phyloP scores from a whole-genome alignment of 2,113 vertebrate genomes.

The Sminthopsis crassicaudata region DNA sequence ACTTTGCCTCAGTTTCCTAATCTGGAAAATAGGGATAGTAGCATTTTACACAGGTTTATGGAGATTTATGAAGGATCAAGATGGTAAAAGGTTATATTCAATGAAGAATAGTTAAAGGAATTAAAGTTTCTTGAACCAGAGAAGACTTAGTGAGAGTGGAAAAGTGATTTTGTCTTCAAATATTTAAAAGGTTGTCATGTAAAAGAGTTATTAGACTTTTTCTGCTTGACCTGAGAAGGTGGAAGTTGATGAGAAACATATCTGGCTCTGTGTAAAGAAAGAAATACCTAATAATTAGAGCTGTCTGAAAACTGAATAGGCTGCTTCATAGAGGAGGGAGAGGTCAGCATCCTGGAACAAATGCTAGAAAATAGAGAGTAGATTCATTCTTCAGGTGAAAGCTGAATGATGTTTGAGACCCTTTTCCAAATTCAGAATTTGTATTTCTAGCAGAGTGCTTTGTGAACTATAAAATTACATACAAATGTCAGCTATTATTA shows the following conservation, averaged over 20 bases:
- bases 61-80: neutral
- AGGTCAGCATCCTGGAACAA: neutral
- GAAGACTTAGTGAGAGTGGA: neutral
- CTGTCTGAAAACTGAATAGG: neutral
- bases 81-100: neutral
- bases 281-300: neutral
- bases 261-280: neutral
- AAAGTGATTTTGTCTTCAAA: neutral
- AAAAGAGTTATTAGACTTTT: neutral
- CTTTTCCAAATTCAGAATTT: neutral
- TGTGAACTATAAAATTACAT: neutral
- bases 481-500: neutral
- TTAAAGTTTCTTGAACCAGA: neutral
- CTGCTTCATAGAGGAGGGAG: neutral
- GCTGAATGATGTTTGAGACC: neutral
- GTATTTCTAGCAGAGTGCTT: fast-evolving
- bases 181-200: neutral
- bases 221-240: neutral
- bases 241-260: neutral
- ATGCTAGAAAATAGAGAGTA: neutral
- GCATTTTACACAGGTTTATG: neutral
- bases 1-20: neutral
- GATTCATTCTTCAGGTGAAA: neutral
- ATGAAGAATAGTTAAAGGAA: neutral
- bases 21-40: neutral